Conservation (phyloP, 30 jellyfish, hydroid and myxozoan species). For the Morbakka virulenta region DNA sequence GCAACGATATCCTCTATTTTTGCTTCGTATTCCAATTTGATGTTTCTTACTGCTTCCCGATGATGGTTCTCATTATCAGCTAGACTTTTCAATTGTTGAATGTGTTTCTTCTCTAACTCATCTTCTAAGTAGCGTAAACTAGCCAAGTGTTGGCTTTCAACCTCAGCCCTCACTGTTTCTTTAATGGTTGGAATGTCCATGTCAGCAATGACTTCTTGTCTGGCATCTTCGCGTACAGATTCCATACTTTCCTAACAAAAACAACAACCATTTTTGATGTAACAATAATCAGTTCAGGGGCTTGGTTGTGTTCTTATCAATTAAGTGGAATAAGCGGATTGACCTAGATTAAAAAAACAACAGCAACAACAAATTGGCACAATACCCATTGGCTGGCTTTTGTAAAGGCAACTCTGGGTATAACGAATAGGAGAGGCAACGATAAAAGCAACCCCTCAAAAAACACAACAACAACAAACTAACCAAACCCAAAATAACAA, state of each 20-base stretch:
- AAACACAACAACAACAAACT: no score
- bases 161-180: conserved; percentile 40
- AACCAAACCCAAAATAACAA: no score
- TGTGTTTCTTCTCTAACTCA: conserved; percentile 40
- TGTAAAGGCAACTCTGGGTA: no score
- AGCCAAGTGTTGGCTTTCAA: conserved; percentile 3
- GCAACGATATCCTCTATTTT: conserved; percentile 21
- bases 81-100: conserved; percentile 44
- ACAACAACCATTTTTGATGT: no score
- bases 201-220: conserved; percentile 13
- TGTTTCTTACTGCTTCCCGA: conserved; percentile 15
- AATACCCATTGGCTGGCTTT: no score
- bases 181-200: conserved; percentile 23
- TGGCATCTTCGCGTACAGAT: background rate
- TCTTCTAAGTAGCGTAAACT: conserved; percentile 33
- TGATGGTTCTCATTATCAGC: conserved; percentile 41
- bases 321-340: no score
- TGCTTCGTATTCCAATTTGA: conserved; percentile 37
- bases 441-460: no score
- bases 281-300: no score
- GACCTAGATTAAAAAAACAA: no score
- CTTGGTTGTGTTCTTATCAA: no score
- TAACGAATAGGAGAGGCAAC: no score
- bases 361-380: no score
- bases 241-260: background rate